Percentiles rank a stretch among this genome's conserved stretches.
Conservation (phyloP, 1,140 invertebrate genomes). For the Drosophila ohnishii region DNA sequence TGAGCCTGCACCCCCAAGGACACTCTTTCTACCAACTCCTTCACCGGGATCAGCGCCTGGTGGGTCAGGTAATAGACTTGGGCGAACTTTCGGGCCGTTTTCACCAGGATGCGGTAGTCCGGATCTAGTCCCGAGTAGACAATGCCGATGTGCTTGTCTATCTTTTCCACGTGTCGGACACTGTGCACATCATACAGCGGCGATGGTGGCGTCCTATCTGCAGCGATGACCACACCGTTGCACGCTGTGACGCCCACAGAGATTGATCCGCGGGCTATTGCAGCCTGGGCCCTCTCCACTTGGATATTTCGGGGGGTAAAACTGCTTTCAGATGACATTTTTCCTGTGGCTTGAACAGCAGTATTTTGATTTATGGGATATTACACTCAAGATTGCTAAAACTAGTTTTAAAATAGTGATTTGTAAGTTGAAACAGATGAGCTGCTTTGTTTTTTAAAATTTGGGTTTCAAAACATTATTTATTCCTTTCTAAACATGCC, state of each 20-base stretch:
- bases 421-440: not conserved
- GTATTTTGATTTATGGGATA: not conserved
- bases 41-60: slow-evolving; percentile 96
- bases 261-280: slow-evolving; percentile 94
- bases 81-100: slow-evolving; percentile 97
- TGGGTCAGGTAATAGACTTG: slow-evolving; percentile 97
- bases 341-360: not conserved
- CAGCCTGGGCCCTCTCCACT: slow-evolving; percentile 50
- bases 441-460: not conserved
- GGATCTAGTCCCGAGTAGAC: slow-evolving; percentile 98
- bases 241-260: slow-evolving; percentile 98
- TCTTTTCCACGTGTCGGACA: slow-evolving; percentile 97
- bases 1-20: slow-evolving; percentile 99
- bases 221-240: slow-evolving; percentile 98
- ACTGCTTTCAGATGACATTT: not conserved
- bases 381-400: not conserved
- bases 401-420: no score
- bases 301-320: not conserved
- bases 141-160: slow-evolving; percentile 99
- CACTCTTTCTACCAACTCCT: slow-evolving; percentile 97
- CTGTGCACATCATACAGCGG: slow-evolving; percentile 98
- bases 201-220: slow-evolving; percentile 99
- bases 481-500: no score
- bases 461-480: no score
- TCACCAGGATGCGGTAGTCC: slow-evolving; percentile 95